phyloP scores from a whole-genome alignment of 2,888 invertebrate genomes.

The Agonum fuliginosum region DNA sequence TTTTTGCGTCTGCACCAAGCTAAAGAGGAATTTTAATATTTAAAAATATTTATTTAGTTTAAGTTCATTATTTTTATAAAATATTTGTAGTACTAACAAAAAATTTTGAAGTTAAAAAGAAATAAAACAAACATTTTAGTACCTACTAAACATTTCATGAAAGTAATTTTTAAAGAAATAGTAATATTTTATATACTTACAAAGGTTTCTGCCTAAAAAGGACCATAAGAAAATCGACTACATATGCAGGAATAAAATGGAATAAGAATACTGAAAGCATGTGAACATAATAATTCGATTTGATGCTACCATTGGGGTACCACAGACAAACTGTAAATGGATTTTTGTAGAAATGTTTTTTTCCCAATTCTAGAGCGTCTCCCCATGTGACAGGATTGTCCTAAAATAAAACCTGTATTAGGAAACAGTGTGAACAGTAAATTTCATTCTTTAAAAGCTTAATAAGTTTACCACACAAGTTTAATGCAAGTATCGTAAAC shows the following conservation, averaged over 20 bases:
- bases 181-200: slow-evolving; percentile 75
- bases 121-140: no score
- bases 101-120: background rate
- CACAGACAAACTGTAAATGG: slow-evolving; percentile 87
- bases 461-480: no score
- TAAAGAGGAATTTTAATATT: no score
- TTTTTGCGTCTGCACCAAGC: slow-evolving; percentile 80
- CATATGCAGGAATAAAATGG: slow-evolving; percentile 85
- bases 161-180: no score
- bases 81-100: background rate
- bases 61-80: no score
- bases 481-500: no score
- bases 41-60: no score
- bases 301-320: slow-evolving; percentile 86
- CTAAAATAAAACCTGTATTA: slow-evolving; percentile 65
- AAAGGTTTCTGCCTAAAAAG: slow-evolving; percentile 84
- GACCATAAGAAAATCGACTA: slow-evolving; percentile 82
- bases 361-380: slow-evolving; percentile 82
- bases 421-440: no score
- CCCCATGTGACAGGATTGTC: slow-evolving; percentile 91
- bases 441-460: no score
- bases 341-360: slow-evolving; percentile 78
- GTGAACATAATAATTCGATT: slow-evolving; percentile 80
- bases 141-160: no score
- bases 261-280: slow-evolving; percentile 81